Evolutionary conservation across 1,140 invertebrate genomes (phyloP).

Genomic region (Orchestia grillus): DNA sequence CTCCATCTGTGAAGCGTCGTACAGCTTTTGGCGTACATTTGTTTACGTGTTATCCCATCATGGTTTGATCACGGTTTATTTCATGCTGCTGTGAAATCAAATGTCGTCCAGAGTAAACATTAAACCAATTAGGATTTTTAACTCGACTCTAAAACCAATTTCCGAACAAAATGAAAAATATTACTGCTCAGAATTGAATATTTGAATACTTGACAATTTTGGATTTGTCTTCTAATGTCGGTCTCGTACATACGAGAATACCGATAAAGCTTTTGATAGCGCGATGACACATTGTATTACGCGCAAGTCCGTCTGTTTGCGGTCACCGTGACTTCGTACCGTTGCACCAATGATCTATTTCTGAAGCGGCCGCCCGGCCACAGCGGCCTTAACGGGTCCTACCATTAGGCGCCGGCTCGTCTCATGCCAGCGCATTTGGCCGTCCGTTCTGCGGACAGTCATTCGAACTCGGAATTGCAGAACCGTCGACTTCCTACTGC

Average conservation of each 20-base stretch:
- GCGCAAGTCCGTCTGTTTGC: neutral
- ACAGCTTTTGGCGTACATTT: neutral
- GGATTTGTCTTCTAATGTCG: neutral
- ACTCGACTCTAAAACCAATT: neutral
- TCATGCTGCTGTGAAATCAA: too few relatives aligned
- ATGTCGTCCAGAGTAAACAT: too few relatives aligned
- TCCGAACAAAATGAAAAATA: neutral
- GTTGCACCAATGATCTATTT: constrained; percentile 55
- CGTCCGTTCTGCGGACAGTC: neutral
- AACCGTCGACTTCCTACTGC: neutral
- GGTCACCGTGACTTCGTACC: neutral
- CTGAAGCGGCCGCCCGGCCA: neutral
- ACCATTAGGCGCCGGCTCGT: neutral
- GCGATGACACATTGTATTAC: neutral
- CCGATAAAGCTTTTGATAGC: neutral
- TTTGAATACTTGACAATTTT: neutral
- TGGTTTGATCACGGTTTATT: neutral
- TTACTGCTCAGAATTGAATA: neutral
- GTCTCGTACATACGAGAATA: neutral
- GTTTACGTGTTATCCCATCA: neutral
- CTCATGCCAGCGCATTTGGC: neutral
- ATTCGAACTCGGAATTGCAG: neutral
- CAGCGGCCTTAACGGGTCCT: constrained; percentile 30
- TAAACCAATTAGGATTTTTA: neutral
- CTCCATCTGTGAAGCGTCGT: too few relatives aligned